Evolutionary conservation across 1,140 invertebrate species (phyloP).

Genomic region (Zaprionus gabonicus): DNA sequence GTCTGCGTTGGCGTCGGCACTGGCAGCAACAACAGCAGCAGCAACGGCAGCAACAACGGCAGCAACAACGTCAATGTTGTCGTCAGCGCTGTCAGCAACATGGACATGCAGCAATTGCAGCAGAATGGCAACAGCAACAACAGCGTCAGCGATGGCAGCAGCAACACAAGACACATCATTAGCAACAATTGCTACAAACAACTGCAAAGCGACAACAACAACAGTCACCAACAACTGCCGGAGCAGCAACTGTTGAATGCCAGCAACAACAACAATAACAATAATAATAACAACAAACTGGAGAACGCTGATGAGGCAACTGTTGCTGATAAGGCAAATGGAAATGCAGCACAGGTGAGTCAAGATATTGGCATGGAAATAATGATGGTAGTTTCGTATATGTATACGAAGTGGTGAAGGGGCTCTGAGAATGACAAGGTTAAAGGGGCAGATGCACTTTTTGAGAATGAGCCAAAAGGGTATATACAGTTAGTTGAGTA

Average conservation of each 20-base stretch:
- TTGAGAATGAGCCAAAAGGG: neutral
- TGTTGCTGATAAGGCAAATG: conserved; percentile 68
- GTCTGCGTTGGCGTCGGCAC: conserved; percentile 24
- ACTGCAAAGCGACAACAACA: conserved; percentile 49
- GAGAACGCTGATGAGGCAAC: conserved; percentile 62
- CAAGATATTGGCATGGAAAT: conserved; percentile 8
- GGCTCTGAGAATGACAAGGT: conserved; percentile 1
- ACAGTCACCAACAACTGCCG: conserved; percentile 37
- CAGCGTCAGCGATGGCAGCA: conserved; percentile 51
- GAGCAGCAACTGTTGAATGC: conserved; percentile 34
- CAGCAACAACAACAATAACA: conserved; percentile 52
- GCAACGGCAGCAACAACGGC: conserved; percentile 49
- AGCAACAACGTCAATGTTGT: conserved; percentile 54
- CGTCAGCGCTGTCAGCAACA: conserved; percentile 42
- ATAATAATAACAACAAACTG: conserved; percentile 36
- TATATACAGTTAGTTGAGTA: neutral
- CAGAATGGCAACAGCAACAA: conserved; percentile 55
- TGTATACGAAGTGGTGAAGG: neutral
- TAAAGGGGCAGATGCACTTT: neutral
- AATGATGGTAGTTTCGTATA: neutral
- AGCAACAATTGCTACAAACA: conserved; percentile 76
- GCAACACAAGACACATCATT: conserved; percentile 68
- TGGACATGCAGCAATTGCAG: conserved; percentile 70
- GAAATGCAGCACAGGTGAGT: conserved; percentile 71
- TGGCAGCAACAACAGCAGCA: conserved; percentile 46